Percentiles rank a stretch among this genome's conserved stretches.
phyloP scores from a whole-genome alignment of 1,140 invertebrate species.

The Gonioctena quinquepunctata region DNA sequence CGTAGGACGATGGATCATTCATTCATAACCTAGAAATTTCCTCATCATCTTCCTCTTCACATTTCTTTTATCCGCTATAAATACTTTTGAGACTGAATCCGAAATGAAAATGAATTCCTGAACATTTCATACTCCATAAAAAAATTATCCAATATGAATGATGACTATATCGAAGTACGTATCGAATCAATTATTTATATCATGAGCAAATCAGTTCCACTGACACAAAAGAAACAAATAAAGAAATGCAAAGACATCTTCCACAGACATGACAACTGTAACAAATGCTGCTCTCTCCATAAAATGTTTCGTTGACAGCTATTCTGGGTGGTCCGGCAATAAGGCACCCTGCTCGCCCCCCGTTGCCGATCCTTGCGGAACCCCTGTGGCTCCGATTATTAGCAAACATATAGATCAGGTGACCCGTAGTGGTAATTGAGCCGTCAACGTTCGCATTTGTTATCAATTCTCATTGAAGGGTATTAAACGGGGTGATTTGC shows the following conservation, averaged over 20 bases:
- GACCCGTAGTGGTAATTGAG: slow-evolving; percentile 3
- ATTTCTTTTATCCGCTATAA: too few relatives aligned
- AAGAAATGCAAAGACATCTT: background rate
- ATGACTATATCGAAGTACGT: too few relatives aligned
- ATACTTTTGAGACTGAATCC: too few relatives aligned
- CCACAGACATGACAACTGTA: background rate
- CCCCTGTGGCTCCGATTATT: slow-evolving; percentile 1
- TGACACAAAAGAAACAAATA: background rate
- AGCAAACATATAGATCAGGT: slow-evolving; percentile 4
- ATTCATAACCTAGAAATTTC: too few relatives aligned
- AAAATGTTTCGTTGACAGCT: background rate
- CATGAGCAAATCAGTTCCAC: background rate
- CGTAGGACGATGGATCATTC: too few relatives aligned
- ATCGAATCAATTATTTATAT: background rate
- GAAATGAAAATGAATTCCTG: too few relatives aligned
- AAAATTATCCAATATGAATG: too few relatives aligned
- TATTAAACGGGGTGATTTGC: slow-evolving; percentile 12
- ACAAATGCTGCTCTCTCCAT: slow-evolving; percentile 1
- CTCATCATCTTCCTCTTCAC: too few relatives aligned
- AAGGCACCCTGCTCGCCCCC: background rate
- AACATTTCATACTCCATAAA: too few relatives aligned
- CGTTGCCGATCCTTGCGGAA: background rate
- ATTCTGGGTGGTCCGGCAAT: slow-evolving; percentile 6
- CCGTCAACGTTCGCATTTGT: slow-evolving; percentile 2
- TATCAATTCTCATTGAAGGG: background rate